Evolutionary conservation across 2,113 vertebrate species (phyloP).

Genomic region (Megaceryle torquata): DNA sequence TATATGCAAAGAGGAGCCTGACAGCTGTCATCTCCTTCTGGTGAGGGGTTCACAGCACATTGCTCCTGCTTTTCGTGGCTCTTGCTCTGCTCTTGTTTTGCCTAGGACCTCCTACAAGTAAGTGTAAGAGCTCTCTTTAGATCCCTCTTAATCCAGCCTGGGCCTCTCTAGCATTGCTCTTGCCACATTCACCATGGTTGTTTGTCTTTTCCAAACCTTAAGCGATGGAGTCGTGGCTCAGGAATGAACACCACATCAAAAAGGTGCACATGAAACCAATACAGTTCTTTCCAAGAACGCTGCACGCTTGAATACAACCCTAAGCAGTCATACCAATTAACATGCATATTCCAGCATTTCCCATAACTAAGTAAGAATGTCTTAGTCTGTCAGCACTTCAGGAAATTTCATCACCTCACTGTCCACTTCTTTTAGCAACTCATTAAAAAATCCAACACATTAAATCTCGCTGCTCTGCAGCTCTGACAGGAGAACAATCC

Average conservation of each 20-base stretch:
- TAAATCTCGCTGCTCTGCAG: constrained; percentile 44
- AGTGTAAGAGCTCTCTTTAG: background rate
- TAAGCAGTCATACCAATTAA: constrained; percentile 63
- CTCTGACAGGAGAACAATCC: constrained; percentile 58
- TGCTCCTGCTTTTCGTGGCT: background rate
- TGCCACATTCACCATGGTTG: background rate
- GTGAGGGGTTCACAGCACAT: background rate
- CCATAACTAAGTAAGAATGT: constrained; percentile 57
- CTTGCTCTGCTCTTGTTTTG: background rate
- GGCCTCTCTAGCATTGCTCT: constrained; percentile 11
- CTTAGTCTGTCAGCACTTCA: constrained; percentile 59
- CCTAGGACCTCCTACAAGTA: background rate
- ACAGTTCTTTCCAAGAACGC: constrained; percentile 52
- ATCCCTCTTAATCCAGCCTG: background rate
- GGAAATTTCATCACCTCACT: constrained; percentile 64
- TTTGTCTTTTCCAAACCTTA: constrained; percentile 37
- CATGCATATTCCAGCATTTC: constrained; percentile 62
- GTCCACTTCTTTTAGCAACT: constrained; percentile 67
- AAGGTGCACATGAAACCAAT: constrained; percentile 53
- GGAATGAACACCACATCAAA: constrained; percentile 64
- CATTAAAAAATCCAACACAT: constrained; percentile 60
- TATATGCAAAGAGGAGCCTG: background rate
- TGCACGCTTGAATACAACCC: constrained; percentile 43
- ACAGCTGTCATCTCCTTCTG: background rate
- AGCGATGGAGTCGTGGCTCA: constrained; percentile 29